These are phyloP conservation scores for Sitta europaea DNA, from an alignment of 2,113 vertebrate genomes.

Conservation along the genomic window DNA sequence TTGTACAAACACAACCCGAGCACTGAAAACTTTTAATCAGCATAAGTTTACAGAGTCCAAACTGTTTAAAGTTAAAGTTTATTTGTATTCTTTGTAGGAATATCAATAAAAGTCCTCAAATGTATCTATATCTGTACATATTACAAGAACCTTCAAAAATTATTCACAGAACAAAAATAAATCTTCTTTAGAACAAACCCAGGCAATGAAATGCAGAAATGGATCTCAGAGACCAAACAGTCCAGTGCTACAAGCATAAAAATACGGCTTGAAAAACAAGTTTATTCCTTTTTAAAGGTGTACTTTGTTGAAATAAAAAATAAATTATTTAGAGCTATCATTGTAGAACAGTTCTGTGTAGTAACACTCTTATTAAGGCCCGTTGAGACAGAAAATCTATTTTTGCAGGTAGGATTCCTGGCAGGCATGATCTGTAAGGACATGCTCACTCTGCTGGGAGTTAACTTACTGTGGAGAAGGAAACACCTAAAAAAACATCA, in stretches of 20 bases:
- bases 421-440: conserved; percentile 38
- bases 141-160: conserved; percentile 82
- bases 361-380: conserved; percentile 76
- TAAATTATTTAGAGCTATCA: conserved; percentile 80
- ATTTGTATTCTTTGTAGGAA: conserved; percentile 81
- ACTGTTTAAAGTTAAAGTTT: conserved; percentile 83
- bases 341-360: conserved; percentile 73
- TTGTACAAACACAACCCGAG: neutral
- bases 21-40: neutral
- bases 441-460: neutral
- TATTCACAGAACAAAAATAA: conserved; percentile 87
- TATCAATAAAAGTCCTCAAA: conserved; percentile 83
- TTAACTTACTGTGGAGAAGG: conserved; percentile 25
- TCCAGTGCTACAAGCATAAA: conserved; percentile 78
- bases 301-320: conserved; percentile 78
- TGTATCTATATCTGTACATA: conserved; percentile 81
- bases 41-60: neutral
- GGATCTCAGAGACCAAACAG: conserved; percentile 70
- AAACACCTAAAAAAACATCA: conserved; percentile 39
- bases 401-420: conserved; percentile 66
- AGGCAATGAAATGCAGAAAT: conserved; percentile 80
- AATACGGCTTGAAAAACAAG: conserved; percentile 77
- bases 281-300: conserved; percentile 73
- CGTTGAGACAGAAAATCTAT: conserved; percentile 70
- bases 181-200: conserved; percentile 82